phyloP scores from a whole-genome alignment of 2,797 vertebrate species.

The Sebastes hubbsi region DNA sequence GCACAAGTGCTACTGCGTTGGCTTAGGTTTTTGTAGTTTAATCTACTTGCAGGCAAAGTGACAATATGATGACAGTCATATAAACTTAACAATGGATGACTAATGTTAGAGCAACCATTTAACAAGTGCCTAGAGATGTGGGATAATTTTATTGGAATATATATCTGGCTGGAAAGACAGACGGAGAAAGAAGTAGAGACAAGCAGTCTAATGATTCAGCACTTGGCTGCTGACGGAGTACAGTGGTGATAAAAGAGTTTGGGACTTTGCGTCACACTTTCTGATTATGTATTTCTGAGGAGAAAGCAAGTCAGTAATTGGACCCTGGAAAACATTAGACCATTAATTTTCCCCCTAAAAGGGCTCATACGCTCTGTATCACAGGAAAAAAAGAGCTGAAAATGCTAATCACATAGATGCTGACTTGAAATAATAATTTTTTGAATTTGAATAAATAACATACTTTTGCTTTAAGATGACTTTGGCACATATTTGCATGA shows the following conservation, averaged over 20 bases:
- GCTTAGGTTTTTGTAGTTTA: constrained; percentile 9
- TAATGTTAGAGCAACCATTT: background rate
- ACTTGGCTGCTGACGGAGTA: constrained; percentile 33
- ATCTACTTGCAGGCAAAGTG: background rate
- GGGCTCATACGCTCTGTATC: constrained; percentile 27
- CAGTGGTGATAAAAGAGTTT: constrained; percentile 37
- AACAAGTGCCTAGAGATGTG: background rate
- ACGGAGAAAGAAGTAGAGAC: background rate
- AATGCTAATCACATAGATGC: constrained; percentile 63
- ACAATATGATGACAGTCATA: background rate
- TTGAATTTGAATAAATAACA: constrained; percentile 65
- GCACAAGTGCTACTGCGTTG: background rate
- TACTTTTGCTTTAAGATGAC: constrained; percentile 70
- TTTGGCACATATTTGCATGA: constrained; percentile 76
- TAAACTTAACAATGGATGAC: background rate
- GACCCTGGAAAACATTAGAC: constrained; percentile 59
- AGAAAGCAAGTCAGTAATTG: constrained; percentile 56
- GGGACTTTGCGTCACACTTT: constrained; percentile 48
- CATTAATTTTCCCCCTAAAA: constrained; percentile 58
- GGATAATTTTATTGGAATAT: background rate
- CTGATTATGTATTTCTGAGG: constrained; percentile 57
- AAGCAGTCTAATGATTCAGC: constrained; percentile 39
- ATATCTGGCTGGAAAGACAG: background rate
- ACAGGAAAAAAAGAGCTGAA: constrained; percentile 33
- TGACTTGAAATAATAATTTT: constrained; percentile 36